phyloP scores from a whole-genome alignment of 92 coral and sea anemone species.

The Desmophyllum pertusum region DNA sequence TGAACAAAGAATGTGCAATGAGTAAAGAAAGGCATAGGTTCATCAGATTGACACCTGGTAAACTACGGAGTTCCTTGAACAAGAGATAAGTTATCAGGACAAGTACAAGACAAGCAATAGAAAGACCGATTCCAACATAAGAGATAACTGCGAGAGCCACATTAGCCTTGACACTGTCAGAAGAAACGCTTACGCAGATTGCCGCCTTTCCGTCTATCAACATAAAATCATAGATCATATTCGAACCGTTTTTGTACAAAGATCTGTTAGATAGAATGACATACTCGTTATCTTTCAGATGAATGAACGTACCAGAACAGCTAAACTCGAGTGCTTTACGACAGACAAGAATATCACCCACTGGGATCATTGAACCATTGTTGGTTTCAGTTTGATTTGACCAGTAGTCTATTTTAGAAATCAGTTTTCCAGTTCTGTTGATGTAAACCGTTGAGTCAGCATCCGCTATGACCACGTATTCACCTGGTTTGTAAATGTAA shows the following conservation, averaged over 20 bases:
- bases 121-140: conserved; percentile 42
- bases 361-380: neutral
- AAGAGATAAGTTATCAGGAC: conserved; percentile 46
- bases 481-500: conserved; percentile 1
- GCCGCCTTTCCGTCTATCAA: conserved; percentile 34
- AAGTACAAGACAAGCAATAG: conserved; percentile 43
- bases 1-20: conserved; percentile 40
- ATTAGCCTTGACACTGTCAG: conserved; percentile 2
- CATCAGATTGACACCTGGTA: conserved; percentile 62
- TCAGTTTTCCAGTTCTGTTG: neutral
- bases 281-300: conserved; percentile 35
- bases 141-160: conserved; percentile 27
- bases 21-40: conserved; percentile 51
- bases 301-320: conserved; percentile 46
- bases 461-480: neutral
- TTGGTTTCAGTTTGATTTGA: neutral
- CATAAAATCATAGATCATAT: conserved; percentile 26
- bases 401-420: neutral
- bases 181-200: conserved; percentile 32
- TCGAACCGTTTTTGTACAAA: conserved; percentile 25
- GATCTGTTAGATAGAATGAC: conserved; percentile 52
- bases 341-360: conserved; percentile 44
- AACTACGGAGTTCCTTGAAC: conserved; percentile 55
- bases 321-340: neutral
- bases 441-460: neutral